Conservation (phyloP, 2,113 vertebrate genomes). For the Rhipidura dahli region DNA sequence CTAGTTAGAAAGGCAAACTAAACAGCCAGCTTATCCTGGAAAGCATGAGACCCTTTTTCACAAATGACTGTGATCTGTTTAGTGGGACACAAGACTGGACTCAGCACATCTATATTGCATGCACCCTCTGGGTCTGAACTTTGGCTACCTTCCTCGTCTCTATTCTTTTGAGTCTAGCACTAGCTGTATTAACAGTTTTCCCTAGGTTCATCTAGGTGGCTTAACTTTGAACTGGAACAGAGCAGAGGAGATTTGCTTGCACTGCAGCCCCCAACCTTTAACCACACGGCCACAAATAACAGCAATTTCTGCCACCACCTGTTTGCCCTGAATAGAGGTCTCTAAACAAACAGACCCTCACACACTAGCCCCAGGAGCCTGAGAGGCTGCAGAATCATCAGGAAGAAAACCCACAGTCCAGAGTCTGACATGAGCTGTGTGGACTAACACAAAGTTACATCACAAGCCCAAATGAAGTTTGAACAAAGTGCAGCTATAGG, state of each 20-base stretch:
- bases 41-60: background rate
- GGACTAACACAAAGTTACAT: background rate
- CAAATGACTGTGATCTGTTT: background rate
- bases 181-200: background rate
- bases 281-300: background rate
- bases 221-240: background rate
- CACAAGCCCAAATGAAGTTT: background rate
- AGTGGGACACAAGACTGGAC: background rate
- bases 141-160: background rate
- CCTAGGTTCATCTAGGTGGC: background rate
- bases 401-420: background rate
- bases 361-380: background rate
- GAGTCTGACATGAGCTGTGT: background rate
- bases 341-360: background rate
- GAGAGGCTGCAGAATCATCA: background rate
- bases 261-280: background rate
- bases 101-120: background rate
- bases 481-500: background rate
- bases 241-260: background rate
- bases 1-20: background rate
- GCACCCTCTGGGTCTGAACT: background rate
- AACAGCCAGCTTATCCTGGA: constrained; percentile 23
- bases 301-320: background rate
- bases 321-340: background rate
- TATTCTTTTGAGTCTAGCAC: background rate